Base-by-base conservation (phyloP, 2,888 invertebrate species). In the Pimpla rufipes region DNA sequence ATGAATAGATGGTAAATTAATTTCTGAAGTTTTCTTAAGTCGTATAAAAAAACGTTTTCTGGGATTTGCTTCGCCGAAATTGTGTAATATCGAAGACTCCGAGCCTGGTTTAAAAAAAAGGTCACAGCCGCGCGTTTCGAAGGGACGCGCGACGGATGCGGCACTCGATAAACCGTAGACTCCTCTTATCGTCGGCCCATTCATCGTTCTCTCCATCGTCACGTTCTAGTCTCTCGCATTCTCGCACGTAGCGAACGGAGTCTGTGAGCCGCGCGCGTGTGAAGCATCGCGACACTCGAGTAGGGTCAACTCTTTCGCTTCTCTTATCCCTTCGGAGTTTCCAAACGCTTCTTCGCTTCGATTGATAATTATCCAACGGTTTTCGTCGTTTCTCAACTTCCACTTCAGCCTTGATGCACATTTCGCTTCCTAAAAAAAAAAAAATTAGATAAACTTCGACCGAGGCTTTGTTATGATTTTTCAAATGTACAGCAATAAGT, bases 111-210 rank as follows among this genome's bases (percentile, higher is more conserved):
- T 11, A 3, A 57, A 57, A 42, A 42, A 57, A 57, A 29, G 8
- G 35, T 59, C 35, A 59, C 57, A n/a, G 13, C 13, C 0, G n/a
- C n/a, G n/a, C n/a, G n/a, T n/a, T 47, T 67, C 40, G 42, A 66
- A 73, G 64, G 68, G 80, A 70, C 29, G 23, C 35, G 23, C 42
- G 10, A 42, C 76, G 64, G 76, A 76, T 67, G 77, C 42, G 29
- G 16, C 35, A 40, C 35, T 77, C 81, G 77, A 81, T 81, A 81
- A 81, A 81, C 67, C 71, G 50, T 13, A 52, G 67, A 16, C 45
- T 59, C 42, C 29, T 45, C 67, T 81, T 81, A 81, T 81, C 81
- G 50, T 66, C 16, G 55, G 73, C 52, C 67, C 67, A 81, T 81
- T 76, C 74, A 80, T 68, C 74, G 59, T 3, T n/a, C 67, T 50